Evolutionary conservation across 2,113 vertebrate species (phyloP).

Genomic region (Trochalopteron elliotii): DNA sequence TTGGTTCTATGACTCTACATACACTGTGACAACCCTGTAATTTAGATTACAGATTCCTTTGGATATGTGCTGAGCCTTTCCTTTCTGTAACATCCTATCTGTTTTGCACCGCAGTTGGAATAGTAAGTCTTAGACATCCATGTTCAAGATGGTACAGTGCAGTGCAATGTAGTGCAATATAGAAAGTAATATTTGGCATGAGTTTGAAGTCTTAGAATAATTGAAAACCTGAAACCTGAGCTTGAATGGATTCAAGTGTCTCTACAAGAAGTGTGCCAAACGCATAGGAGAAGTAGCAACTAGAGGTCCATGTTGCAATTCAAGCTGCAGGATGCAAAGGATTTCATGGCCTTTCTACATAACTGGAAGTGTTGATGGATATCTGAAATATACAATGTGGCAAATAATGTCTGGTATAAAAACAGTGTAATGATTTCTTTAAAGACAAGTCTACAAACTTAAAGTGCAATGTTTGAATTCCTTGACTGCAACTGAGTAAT

Average conservation of each 20-base stretch:
- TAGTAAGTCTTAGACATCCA: not conserved
- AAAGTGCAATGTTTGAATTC: not conserved
- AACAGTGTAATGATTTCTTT: not conserved
- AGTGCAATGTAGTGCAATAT: not conserved
- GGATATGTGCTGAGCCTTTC: not conserved
- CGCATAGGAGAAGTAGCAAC: rapidly evolving
- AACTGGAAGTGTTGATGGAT: not conserved
- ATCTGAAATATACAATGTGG: not conserved
- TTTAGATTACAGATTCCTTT: not conserved
- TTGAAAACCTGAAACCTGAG: not conserved
- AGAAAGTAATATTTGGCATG: not conserved
- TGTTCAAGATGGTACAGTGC: not conserved
- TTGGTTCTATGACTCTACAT: not conserved
- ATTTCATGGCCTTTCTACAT: not conserved
- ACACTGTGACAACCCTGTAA: not conserved
- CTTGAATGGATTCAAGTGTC: not conserved
- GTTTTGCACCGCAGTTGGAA: not conserved
- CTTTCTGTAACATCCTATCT: not conserved
- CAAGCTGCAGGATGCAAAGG: not conserved
- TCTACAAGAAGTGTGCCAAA: not conserved
- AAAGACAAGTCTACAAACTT: not conserved
- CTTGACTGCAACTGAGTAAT: not conserved
- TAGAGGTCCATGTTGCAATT: not conserved
- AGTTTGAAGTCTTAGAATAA: not conserved
- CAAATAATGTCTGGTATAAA: not conserved